phyloP scores from a whole-genome alignment of 2,888 invertebrate species.

The Papilio demoleus region DNA sequence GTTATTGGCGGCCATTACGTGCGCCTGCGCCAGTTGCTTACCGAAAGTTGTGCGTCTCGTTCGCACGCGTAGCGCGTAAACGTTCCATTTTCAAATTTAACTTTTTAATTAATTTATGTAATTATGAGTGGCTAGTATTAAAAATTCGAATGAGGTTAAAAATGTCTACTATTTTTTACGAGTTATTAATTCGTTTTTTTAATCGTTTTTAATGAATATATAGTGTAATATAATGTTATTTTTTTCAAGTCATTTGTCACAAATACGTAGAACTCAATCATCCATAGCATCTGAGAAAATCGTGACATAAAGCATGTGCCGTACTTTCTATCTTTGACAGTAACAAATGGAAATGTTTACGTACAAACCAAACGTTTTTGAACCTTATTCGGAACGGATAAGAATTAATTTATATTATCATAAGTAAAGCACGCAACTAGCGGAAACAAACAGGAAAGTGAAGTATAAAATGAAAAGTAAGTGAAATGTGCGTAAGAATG shows the following conservation, averaged over 20 bases:
- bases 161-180: no score
- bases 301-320: conserved; percentile 25
- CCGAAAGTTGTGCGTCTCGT: conserved; percentile 62
- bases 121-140: not conserved
- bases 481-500: conserved; percentile 14
- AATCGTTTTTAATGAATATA: no score
- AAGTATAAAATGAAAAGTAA: conserved; percentile 19
- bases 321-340: conserved; percentile 36
- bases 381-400: conserved; percentile 6
- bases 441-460: conserved; percentile 18
- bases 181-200: no score
- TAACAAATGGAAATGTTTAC: conserved; percentile 25
- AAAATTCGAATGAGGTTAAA: no score
- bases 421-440: not conserved
- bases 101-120: not conserved
- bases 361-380: not conserved
- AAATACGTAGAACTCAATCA: conserved; percentile 18
- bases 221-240: not conserved
- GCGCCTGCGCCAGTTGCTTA: conserved; percentile 36
- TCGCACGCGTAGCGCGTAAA: conserved; percentile 56
- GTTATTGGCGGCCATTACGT: conserved; percentile 29
- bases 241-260: not conserved
- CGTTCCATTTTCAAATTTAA: conserved; percentile 33
- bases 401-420: not conserved
- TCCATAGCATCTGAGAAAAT: conserved; percentile 8